These are phyloP conservation scores for Bucco capensis DNA, from an alignment of 2,113 vertebrate species.

Conservation along the genomic window DNA sequence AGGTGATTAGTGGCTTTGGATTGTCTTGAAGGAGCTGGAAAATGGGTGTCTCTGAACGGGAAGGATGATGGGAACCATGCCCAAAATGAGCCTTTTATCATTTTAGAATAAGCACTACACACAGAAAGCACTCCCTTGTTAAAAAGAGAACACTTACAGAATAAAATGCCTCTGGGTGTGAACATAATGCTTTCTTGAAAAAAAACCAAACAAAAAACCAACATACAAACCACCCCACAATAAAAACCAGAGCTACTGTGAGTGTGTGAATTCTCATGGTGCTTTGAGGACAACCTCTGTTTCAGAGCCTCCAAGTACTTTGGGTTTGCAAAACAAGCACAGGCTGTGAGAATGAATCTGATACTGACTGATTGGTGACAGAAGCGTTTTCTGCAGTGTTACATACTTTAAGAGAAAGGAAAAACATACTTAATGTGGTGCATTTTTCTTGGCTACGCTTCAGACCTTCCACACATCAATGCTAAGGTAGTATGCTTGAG, in stretches of 20 bases:
- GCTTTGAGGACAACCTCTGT: neutral
- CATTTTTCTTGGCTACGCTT: neutral
- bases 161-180: neutral
- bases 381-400: neutral
- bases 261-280: neutral
- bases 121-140: neutral
- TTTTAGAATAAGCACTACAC: neutral
- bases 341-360: neutral
- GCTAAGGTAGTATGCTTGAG: neutral
- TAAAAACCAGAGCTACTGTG: neutral
- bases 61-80: neutral
- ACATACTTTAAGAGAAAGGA: neutral
- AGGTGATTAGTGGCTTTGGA: neutral
- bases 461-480: accelerated
- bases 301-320: neutral
- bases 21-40: neutral
- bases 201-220: neutral
- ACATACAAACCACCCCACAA: neutral
- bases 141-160: neutral
- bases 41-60: neutral
- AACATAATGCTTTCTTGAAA: neutral
- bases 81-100: neutral
- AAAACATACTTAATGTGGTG: neutral
- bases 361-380: neutral
- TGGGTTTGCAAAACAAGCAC: neutral